These are phyloP conservation scores for Drosophila kanekoi DNA, from an alignment of 2,888 invertebrate genomes.

Conservation along the genomic window DNA sequence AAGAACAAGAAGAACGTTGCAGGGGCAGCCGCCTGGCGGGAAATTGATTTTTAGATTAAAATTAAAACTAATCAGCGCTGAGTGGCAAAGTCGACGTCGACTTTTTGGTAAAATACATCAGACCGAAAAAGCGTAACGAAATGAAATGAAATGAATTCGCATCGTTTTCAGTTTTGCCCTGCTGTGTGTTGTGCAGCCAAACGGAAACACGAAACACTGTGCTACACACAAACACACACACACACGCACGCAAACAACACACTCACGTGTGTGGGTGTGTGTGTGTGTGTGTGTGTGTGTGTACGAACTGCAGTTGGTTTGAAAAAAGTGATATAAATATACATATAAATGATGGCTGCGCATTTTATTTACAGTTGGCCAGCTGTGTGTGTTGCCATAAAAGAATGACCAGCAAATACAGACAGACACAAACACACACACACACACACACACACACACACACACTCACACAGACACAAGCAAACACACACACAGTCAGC, in stretches of 20 bases:
- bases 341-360: conserved; percentile 70
- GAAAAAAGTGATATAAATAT: conserved; percentile 45
- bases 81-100: conserved; percentile 62
- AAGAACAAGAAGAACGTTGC: conserved; percentile 25
- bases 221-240: conserved; percentile 34
- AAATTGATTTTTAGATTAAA: conserved; percentile 83
- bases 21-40: conserved; percentile 66
- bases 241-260: conserved; percentile 1
- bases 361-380: conserved; percentile 79
- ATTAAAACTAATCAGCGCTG: conserved; percentile 83
- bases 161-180: conserved; percentile 54
- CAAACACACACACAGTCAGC: conserved; percentile 33
- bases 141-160: conserved; percentile 74
- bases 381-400: conserved; percentile 45
- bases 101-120: conserved; percentile 72
- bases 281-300: conserved; percentile 1
- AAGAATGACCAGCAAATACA: conserved; percentile 66
- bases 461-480: conserved; percentile 12
- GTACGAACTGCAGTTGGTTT: conserved; percentile 49
- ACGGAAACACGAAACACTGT: conserved; percentile 71
- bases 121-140: conserved; percentile 79
- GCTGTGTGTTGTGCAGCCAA: conserved; percentile 67
- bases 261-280: conserved; percentile 1
- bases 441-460: conserved; percentile 1
- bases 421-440: conserved; percentile 10